Evolutionary conservation across 2,797 vertebrate genomes (phyloP), one percentile per base, ranked within the genome.

Genomic region (Trachops cirrhosus): DNA sequence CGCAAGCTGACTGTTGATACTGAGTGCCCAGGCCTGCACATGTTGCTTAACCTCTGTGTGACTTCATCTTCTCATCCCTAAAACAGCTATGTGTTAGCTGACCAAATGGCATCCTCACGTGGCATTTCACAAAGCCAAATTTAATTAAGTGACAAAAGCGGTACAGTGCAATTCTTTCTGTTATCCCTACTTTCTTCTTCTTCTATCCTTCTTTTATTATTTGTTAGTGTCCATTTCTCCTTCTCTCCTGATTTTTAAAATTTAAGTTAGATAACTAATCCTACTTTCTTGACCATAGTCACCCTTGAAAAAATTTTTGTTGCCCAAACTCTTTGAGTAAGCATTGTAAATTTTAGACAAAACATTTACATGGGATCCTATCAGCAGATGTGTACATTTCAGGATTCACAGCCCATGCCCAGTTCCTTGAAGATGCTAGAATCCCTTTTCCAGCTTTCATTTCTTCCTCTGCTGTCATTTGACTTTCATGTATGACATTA

Each of bases 381-480:
- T 21, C 85, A 21, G 2, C n/a, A 93, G 12, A 22, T 87, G 57
- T 89, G 77, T 91, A n/a, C 29, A 48, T 52, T 74, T 96, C 73
- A 39, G 9, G 41, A 18, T 83, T 74, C 15, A 19, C 10, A 87
- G 54, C 6, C 11, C 12, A 85, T 78, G 57, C 7, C 3, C 7
- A 24, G n/a, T 18, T 67, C 24, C 39, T 57, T 18, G 50, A 89
- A 75, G 44, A 57, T 59, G 3, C 21, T 41, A 7, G 22, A 94
- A 57, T 0, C 8, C 22, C 22, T 41, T 3, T 26, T 44, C 37
- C n/a, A 48, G 14, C 22, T 89, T 92, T 82, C 16, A 6, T 86
- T 73, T 75, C n/a, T 93, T 91, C n/a, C 34, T 90, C 73, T 93
- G 48, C 48, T 80, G 22, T 29, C 79, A 44, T 85, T 79, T 95